A percentile compares a stretch with the other conserved stretches of the same genome.
These are phyloP conservation scores for Hermetia illucens DNA, from an alignment of 1,140 invertebrate species.

Conservation along the genomic window DNA sequence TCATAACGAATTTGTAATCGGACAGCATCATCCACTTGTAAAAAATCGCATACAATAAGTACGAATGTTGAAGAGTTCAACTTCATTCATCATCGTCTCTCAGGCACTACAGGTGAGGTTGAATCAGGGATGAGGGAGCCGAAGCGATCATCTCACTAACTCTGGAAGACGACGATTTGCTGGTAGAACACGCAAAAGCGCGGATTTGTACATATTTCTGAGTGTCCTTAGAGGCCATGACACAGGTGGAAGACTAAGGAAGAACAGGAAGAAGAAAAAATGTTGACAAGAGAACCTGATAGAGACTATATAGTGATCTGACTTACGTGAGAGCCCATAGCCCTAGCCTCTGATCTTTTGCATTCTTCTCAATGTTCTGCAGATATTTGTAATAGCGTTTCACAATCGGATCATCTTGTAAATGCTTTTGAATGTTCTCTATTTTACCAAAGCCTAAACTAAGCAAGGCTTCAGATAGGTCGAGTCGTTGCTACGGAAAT, in stretches of 20 bases:
- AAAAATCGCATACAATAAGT: no score
- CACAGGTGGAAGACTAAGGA: constrained; percentile 1
- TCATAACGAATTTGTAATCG: no score
- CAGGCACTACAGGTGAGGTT: no score
- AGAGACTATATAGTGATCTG: not conserved
- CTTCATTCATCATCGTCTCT: no score
- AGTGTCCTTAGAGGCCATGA: not conserved
- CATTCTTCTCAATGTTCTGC: not conserved
- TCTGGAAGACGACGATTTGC: not conserved
- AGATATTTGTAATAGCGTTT: constrained; percentile 1
- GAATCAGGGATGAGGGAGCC: no score
- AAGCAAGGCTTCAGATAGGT: constrained; percentile 1
- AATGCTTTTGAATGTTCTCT: not conserved
- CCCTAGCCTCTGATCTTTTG: constrained; percentile 1
- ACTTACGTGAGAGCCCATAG: constrained; percentile 3
- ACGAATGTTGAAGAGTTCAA: no score
- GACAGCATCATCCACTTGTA: no score
- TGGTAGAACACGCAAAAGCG: not conserved
- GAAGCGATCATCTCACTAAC: constrained; percentile 1
- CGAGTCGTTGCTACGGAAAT: not conserved
- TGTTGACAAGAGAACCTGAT: no score
- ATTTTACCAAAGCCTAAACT: constrained; percentile 5
- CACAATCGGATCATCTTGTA: not conserved
- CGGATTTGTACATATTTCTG: not conserved
- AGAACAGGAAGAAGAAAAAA: not conserved